A percentile compares a stretch with the other conserved stretches of the same genome.
These are phyloP conservation scores for Cryptotis parvus DNA, from an alignment of 2,113 vertebrate species.

Conservation along the genomic window DNA sequence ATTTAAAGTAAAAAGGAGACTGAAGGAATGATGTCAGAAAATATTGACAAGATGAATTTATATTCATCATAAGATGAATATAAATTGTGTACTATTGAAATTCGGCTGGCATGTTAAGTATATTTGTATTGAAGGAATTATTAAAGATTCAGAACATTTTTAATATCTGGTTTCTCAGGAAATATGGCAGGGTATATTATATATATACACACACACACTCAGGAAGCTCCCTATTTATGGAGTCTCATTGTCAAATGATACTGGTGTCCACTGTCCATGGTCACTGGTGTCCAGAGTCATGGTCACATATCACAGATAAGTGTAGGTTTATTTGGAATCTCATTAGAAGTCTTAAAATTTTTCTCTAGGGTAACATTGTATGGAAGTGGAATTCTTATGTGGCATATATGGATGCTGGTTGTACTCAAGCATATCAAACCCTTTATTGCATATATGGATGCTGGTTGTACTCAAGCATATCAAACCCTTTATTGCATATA, in stretches of 20 bases:
- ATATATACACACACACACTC: background rate
- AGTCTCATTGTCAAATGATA: background rate
- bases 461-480: background rate
- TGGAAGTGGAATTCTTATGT: background rate
- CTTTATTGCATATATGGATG: background rate
- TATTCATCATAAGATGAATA: constrained; percentile 28
- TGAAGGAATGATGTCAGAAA: background rate
- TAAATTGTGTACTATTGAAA: background rate
- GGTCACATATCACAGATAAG: background rate
- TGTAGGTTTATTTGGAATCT: constrained; percentile 23
- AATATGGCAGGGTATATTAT: background rate
- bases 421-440: background rate
- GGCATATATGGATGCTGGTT: background rate
- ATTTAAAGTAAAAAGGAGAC: constrained; percentile 13
- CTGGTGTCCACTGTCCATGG: no score
- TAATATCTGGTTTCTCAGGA: constrained; percentile 12
- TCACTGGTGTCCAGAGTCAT: background rate
- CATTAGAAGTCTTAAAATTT: background rate
- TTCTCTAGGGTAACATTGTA: background rate
- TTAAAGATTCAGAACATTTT: background rate
- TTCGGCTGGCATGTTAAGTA: constrained; percentile 31
- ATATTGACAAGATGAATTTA: constrained; percentile 19
- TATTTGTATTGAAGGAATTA: constrained; percentile 22
- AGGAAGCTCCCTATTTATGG: background rate
- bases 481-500: background rate